Base-by-base conservation (phyloP, 1,140 invertebrate species). In the Drosophila ercepeae region DNA sequence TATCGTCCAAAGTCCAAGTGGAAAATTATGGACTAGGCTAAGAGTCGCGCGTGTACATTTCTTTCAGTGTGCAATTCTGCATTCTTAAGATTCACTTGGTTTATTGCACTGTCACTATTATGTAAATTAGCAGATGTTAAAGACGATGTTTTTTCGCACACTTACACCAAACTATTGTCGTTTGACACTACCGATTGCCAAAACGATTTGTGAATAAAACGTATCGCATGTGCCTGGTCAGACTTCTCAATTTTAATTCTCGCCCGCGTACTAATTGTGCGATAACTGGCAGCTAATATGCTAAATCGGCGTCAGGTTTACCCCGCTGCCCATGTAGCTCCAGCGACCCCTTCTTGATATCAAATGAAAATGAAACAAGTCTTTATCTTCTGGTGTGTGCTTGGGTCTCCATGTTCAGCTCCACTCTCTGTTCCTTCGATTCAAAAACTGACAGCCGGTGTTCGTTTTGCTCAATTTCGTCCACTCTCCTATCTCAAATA, bases 1-100 rank as follows among this genome's bases (percentile, higher is more conserved):
- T 88, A 88, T 88, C 82, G 82, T 89, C 46, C 82, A 88, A 88
- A 88, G 82, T 88, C 82, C 82, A 74, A 63, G 59, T 36, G 72
- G 81, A 82, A 82, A 73, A 73, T 63, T 63, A 63, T 53, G n/a
- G 29, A 73, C 42, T 53, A 13, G 23, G 50, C 44, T 61, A 25
- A 64, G 64, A 19, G 50, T 49, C 42, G 48, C 61, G 58, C 72
- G 72, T 74, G 63, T 86, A 49, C 44, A 27, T 0, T 34, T 61
- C 49, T 51, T 54, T 14, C 23, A 46, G 27, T 52, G 41, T 21
- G 55, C 19, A 39, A 32, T 21, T 58, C 14, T 52, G 32, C 39
- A 68, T 55, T 39, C 49, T 55, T 70, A 41, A 46, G 64, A 36
- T 68, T 48, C 46, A 34, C 3, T 39, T 45, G 21, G 2, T 19